Base-by-base conservation (phyloP, 2,888 invertebrate species). In the Hetaerina titia region DNA sequence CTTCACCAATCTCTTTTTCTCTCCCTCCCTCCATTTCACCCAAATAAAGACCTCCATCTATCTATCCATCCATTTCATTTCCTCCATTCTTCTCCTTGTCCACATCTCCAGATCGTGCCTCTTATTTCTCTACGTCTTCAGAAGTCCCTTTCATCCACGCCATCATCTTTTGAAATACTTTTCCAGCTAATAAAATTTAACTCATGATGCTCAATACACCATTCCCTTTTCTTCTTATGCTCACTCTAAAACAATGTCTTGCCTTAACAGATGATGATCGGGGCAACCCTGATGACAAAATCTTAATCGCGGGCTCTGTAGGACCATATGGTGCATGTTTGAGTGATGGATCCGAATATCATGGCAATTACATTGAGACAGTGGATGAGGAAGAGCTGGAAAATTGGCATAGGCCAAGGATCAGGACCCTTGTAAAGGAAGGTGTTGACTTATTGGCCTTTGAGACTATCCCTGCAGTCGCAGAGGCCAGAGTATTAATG, bases 241-340 rank as follows among this genome's bases (percentile, higher is more conserved):
- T 45, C 45, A 45, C 45, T 45, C 45, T 45, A 45, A 45, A 45
- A 45, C 45, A 45, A 45, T 45, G 45, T 22, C 69, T 69, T 22
- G 7, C 22, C 69, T 9, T n/a, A 22, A 6, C 22, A 69, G 69
- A 69, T 6, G 19, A 69, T 45, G 4, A 45, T 45, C 45, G 45
- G 19, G 8, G 69, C 5, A 19, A 57, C 31, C 31, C 56, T 8
- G 89, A 31, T 8, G 19, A 19, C 5, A n/a, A 89, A 22, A 89
- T 89, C n/a, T 96, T 98, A 96, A 97, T 99, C 90, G 98, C 98
- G 56, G 99, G 99, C 0, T 98, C 99, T 0, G 98, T 99, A 95
- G 99, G 99, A 0, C 99, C 99, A 0, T 99, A 98, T 96, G 99
- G 99, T 0, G 99, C 99, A 0, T 98, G 98, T 96, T 97, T 99